Conservation (phyloP, 2,113 vertebrate species). For the Cygnus atratus region DNA sequence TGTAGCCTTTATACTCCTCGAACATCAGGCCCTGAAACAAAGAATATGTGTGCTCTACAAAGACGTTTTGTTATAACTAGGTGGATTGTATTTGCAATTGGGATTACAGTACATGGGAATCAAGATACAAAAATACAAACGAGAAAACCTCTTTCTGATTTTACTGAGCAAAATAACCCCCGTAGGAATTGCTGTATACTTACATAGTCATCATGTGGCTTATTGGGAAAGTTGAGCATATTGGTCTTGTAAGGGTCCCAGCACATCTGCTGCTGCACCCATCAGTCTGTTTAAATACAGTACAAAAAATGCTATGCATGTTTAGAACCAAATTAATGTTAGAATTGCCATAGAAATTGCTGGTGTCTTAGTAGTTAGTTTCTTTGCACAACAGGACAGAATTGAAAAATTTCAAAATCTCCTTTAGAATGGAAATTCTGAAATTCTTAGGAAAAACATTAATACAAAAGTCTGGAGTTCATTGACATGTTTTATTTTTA, state of each 20-base stretch:
- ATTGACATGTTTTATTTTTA: not conserved
- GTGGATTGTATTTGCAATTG: slow-evolving; percentile 58
- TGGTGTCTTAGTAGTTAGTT: not conserved
- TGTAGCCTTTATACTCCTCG: slow-evolving; percentile 46
- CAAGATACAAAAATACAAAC: slow-evolving; percentile 41
- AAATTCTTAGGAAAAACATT: not conserved
- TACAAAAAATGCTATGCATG: not conserved
- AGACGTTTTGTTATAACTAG: slow-evolving; percentile 53
- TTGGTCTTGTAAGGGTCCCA: not conserved
- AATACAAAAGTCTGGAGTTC: not conserved
- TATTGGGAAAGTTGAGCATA: not conserved
- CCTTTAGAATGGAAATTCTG: not conserved
- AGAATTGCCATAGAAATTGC: not conserved
- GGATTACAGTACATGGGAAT: slow-evolving; percentile 41
- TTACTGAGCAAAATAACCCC: not conserved
- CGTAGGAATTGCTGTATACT: not conserved
- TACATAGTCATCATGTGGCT: not conserved
- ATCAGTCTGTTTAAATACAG: not conserved
- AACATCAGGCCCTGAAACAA: slow-evolving; percentile 49
- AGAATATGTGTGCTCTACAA: slow-evolving; percentile 60
- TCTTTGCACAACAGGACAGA: not conserved
- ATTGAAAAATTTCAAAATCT: not conserved
- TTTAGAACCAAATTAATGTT: not conserved
- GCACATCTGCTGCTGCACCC: not conserved
- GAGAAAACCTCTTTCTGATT: slow-evolving; percentile 31